These are phyloP conservation scores for Ctenosaura bakeri DNA, from an alignment of 2,797 vertebrate genomes.

Conservation along the genomic window DNA sequence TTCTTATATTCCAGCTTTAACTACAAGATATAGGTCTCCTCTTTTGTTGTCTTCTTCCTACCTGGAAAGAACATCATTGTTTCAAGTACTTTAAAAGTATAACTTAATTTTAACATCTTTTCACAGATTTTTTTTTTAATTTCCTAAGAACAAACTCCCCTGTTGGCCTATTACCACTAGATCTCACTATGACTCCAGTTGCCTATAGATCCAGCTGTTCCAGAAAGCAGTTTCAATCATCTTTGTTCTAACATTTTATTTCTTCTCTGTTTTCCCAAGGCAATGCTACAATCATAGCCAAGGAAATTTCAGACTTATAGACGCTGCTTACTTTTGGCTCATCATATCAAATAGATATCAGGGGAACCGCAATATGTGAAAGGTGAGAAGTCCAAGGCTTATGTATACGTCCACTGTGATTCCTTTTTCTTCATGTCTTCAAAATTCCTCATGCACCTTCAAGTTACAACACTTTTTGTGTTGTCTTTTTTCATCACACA, in stretches of 20 bases:
- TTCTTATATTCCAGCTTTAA: not conserved
- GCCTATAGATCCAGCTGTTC: constrained; percentile 30
- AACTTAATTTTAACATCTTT: not conserved
- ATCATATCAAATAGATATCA: constrained; percentile 33
- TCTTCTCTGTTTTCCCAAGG: constrained; percentile 38
- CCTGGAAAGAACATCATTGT: not conserved
- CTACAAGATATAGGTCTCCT: not conserved
- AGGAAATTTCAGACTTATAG: constrained; percentile 47
- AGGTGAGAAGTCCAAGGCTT: constrained; percentile 37
- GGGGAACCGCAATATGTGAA: not conserved
- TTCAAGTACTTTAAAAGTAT: not conserved
- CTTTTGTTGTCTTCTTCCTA: not conserved
- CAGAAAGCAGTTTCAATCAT: constrained; percentile 12
- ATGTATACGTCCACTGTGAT: constrained; percentile 7
- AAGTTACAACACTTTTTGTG: not conserved
- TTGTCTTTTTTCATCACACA: not conserved
- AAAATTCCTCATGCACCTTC: constrained; percentile 19
- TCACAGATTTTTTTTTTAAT: not conserved
- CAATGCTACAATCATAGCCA: constrained; percentile 29
- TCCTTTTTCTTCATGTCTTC: not conserved
- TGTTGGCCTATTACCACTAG: not conserved
- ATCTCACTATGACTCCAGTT: constrained; percentile 16
- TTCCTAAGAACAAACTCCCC: not conserved
- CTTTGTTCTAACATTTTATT: constrained; percentile 32
- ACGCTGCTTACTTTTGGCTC: constrained; percentile 7